Evolutionary conservation across 37 sponge, comb jelly and placozoan genomes (phyloP).

Genomic region (Bolinopsis microptera): DNA sequence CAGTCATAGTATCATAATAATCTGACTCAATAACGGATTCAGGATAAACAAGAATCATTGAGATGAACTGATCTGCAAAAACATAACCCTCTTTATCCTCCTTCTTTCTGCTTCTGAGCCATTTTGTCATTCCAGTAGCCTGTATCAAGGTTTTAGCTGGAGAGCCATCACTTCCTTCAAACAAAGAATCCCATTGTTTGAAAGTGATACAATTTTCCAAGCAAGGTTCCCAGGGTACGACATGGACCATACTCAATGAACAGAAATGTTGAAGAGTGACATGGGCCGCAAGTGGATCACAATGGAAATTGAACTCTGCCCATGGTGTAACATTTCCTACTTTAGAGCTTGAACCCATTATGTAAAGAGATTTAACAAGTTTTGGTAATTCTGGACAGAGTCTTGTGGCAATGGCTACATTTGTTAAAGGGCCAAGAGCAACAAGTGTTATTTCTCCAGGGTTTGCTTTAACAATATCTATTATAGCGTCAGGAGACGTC

Average conservation of each 20-base stretch:
- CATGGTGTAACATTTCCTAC: conserved; percentile 34
- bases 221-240: conserved; percentile 39
- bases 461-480: background rate
- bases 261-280: background rate
- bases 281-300: conserved; percentile 8
- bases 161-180: background rate
- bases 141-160: background rate
- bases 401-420: conserved; percentile 12
- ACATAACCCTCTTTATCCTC: background rate
- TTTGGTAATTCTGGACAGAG: conserved; percentile 21
- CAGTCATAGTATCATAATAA: background rate
- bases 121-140: background rate
- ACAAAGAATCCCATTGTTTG: background rate
- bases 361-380: background rate
- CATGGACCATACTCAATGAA: background rate
- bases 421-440: conserved; percentile 60
- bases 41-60: background rate
- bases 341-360: background rate
- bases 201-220: background rate
- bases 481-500: background rate
- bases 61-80: background rate
- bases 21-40: background rate
- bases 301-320: conserved; percentile 41
- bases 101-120: background rate
- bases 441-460: conserved; percentile 21